Evolutionary conservation across 2,113 vertebrate genomes (phyloP), one percentile per base, ranked within the genome.

Genomic region (Syngnathus scovelli): DNA sequence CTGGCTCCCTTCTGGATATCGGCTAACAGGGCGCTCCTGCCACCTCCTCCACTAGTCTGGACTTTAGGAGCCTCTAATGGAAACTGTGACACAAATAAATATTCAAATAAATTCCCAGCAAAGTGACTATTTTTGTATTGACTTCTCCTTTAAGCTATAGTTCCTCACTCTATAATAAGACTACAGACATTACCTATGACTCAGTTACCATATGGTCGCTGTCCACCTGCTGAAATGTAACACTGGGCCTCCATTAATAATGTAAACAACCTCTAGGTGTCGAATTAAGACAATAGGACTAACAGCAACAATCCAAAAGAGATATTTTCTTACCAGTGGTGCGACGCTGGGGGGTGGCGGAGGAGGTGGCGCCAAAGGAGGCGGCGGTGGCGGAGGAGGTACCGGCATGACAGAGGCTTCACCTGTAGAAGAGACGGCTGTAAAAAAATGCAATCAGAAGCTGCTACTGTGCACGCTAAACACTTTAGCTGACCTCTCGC

Each of bases 1-100:
- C 84, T 92, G 70, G 92, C 81, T 80, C 97, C 96, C 87, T 93
- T 95, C 76, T 96, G 95, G 86, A 99, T 99, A 43, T 98, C 95
- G 1, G 93, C 90, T 75, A 99, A 51, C 52, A 99, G 90, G 0
- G 96, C 97, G 0, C 76, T 93, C 38, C 96, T 92, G 27, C 92
- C 87, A 37, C 93, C 85, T 87, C 93, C 71, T 81, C 89, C 79
- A 38, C 74, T 78, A 37, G 71, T 61, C 72, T 74, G 83, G 21
- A 76, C n/a, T 49, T 77, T 81, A 46, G 81, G 77, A 73, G 83
- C 79, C 48, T 85, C 82, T 0, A 63, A 19, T 7, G 79, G 75
- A 71, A 71, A 77, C 89, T 89, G 78, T 41, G 54, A 63, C 48
- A 81, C 18, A 58, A 16, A 43, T 8, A 48, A 11, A 58, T 2